Evolutionary conservation across 2,888 invertebrate species (phyloP).

Genomic region (Andrena dorsata): DNA sequence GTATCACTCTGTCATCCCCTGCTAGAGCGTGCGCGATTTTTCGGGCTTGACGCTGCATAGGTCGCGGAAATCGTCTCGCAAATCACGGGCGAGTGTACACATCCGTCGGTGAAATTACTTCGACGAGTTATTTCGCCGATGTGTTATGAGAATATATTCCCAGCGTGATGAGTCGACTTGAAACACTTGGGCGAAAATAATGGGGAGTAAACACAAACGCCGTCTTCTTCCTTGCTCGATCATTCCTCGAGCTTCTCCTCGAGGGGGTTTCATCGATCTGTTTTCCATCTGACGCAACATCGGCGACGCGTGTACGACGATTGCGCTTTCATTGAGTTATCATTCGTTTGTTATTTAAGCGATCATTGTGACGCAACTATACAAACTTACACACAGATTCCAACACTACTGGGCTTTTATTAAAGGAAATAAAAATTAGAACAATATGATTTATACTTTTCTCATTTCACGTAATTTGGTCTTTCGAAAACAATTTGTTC

Average conservation of each 20-base stretch:
- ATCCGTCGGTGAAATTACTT: constrained; percentile 15
- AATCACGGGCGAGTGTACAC: constrained; percentile 25
- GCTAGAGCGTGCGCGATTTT: background rate
- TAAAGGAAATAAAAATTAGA: background rate
- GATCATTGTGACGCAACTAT: background rate
- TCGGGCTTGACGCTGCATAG: constrained; percentile 25
- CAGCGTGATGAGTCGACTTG: background rate
- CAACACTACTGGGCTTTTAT: background rate
- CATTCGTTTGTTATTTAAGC: constrained; percentile 5
- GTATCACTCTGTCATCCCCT: background rate
- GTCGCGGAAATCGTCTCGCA: constrained; percentile 37
- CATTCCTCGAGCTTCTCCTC: constrained; percentile 33
- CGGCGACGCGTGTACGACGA: constrained; percentile 34
- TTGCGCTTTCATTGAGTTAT: constrained; percentile 32
- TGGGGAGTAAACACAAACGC: constrained; percentile 9
- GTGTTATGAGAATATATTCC: constrained; percentile 13
- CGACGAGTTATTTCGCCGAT: constrained; percentile 26
- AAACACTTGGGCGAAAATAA: constrained; percentile 3
- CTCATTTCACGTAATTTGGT: too few species aligned
- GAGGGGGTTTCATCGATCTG: constrained; percentile 64
- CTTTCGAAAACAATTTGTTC: too few species aligned
- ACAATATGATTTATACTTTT: background rate
- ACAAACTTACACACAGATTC: background rate
- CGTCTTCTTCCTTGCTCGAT: constrained; percentile 4
- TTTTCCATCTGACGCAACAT: constrained; percentile 67